These are phyloP conservation scores for Tympanuchus pallidicinctus DNA, from an alignment of 2,113 vertebrate species.

Conservation along the genomic window DNA sequence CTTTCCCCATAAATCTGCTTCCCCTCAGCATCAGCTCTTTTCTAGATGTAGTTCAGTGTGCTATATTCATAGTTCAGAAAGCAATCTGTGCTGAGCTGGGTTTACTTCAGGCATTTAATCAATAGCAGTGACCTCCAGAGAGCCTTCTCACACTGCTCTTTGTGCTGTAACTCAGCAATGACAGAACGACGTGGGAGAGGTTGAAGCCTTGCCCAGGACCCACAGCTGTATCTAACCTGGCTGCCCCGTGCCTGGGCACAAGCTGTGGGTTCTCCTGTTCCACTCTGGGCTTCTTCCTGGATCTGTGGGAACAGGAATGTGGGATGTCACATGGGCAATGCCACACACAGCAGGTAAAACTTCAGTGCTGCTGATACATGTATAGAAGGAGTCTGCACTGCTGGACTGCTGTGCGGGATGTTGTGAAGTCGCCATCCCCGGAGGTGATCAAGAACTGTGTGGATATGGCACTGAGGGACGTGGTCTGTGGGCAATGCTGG, in stretches of 20 bases:
- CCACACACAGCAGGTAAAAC: neutral
- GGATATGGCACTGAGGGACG: no score
- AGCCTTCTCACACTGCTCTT: neutral
- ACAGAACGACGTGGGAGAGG: neutral
- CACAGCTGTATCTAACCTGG: neutral
- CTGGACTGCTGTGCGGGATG: neutral
- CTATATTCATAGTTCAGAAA: neutral
- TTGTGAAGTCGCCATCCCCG: no score
- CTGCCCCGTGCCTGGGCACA: neutral
- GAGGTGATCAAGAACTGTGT: no score
- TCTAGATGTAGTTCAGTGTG: neutral
- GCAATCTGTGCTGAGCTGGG: neutral
- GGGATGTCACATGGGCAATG: neutral
- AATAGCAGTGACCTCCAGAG: neutral
- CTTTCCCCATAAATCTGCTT: neutral
- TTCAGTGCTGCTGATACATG: accelerated
- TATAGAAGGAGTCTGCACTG: neutral
- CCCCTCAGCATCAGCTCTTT: neutral
- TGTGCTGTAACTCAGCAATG: neutral
- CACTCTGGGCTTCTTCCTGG: neutral
- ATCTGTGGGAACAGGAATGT: neutral
- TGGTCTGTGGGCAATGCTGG: no score
- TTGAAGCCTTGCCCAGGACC: neutral
- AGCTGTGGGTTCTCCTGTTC: neutral
- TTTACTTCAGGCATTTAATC: neutral